Percentiles rank a stretch among this genome's conserved stretches.
These are phyloP conservation scores for Globia sparganii DNA, from an alignment of 2,888 invertebrate species.

Conservation along the genomic window DNA sequence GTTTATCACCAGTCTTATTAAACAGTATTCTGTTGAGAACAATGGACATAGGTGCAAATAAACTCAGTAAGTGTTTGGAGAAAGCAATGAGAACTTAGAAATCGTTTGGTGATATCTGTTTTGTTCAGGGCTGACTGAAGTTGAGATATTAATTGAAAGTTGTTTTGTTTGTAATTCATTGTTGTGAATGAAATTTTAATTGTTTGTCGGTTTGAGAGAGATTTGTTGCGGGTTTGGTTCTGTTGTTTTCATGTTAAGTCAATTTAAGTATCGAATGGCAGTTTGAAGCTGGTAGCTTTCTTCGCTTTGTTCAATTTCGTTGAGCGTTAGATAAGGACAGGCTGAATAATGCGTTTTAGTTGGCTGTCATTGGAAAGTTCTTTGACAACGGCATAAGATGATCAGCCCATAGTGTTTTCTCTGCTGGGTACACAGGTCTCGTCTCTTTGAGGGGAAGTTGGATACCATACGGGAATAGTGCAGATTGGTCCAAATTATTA, in stretches of 20 bases:
- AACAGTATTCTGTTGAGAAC: constrained; percentile 71
- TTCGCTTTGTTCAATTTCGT: constrained; percentile 1
- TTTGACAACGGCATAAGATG: neutral
- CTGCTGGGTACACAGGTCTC: neutral
- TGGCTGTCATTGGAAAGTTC: neutral
- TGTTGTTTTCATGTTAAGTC: constrained; percentile 10
- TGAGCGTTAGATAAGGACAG: neutral
- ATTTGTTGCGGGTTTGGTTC: constrained; percentile 5
- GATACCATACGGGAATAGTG: neutral
- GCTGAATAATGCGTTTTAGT: neutral
- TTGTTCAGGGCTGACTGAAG: constrained; percentile 60
- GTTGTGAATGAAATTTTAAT: constrained; percentile 43
- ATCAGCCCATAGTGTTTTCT: neutral
- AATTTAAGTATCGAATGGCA: constrained; percentile 5
- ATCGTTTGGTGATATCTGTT: constrained; percentile 76
- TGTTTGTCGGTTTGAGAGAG: constrained; percentile 6
- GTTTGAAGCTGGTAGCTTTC: constrained; percentile 8
- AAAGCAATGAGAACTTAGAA: constrained; percentile 86
- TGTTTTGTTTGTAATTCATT: constrained; percentile 35
- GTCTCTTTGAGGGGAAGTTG: neutral
- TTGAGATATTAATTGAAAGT: constrained; percentile 47
- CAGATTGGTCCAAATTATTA: neutral
- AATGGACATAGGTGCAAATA: constrained; percentile 80
- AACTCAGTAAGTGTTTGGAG: constrained; percentile 77
- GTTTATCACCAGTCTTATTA: constrained; percentile 44